A percentile compares a stretch with the other conserved stretches of the same genome.
These are phyloP conservation scores for Monopis laevigella DNA, from an alignment of 2,888 invertebrate species.

Conservation along the genomic window DNA sequence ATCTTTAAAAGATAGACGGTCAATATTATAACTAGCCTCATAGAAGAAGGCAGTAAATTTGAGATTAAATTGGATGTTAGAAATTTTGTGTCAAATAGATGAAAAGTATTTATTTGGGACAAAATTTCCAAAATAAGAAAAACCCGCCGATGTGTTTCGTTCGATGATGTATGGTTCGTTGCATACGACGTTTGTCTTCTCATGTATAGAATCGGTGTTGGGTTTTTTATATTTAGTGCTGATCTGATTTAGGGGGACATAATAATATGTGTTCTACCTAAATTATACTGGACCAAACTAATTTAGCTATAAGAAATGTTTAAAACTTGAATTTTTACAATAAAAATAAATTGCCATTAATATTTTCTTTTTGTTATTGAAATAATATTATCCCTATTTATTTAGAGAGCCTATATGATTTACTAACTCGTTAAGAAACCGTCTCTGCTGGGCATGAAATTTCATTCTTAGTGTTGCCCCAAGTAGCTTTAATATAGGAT, in stretches of 20 bases:
- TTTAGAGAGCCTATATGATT: too few species aligned
- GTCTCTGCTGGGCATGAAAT: too few species aligned
- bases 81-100: slow-evolving; percentile 66
- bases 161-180: too few species aligned
- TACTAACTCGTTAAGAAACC: too few species aligned
- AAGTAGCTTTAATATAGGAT: too few species aligned
- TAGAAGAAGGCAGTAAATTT: not conserved
- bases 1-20: too few species aligned
- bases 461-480: too few species aligned
- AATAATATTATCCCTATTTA: too few species aligned
- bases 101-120: slow-evolving; percentile 44
- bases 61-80: not conserved
- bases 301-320: slow-evolving; percentile 49
- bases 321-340: slow-evolving; percentile 26
- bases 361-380: too few species aligned
- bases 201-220: slow-evolving; percentile 37
- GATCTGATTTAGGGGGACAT: slow-evolving; percentile 19
- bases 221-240: slow-evolving; percentile 24
- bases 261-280: slow-evolving; percentile 21
- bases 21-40: too few species aligned
- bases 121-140: slow-evolving; percentile 41
- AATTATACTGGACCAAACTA: slow-evolving; percentile 53
- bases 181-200: slow-evolving; percentile 27
- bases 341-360: slow-evolving; percentile 47
- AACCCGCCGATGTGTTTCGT: slow-evolving; percentile 46